A percentile compares a stretch with the other conserved stretches of the same genome.
Conservation (phyloP, 2,797 vertebrate species). For the Acanthiza pusilla region DNA sequence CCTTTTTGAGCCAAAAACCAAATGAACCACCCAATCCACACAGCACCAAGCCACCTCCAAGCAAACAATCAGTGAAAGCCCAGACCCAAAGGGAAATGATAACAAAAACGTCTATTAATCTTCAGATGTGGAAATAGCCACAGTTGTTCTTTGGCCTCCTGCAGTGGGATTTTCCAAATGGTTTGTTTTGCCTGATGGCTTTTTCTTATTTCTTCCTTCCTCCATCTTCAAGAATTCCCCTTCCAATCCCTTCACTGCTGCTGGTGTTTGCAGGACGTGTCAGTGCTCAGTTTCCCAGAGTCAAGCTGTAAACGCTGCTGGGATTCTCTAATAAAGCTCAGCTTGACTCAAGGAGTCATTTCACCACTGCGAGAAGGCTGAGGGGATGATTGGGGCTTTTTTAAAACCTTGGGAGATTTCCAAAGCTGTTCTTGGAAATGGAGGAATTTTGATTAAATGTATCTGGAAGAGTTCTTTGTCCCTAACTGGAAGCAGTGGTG, state of each 20-base stretch:
- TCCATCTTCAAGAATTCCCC: background rate
- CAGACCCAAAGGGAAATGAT: background rate
- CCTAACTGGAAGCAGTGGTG: background rate
- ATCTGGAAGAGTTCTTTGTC: background rate
- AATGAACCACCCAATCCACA: background rate
- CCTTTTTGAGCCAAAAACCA: background rate
- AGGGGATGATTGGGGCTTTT: background rate
- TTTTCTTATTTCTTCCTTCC: background rate
- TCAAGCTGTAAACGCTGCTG: background rate
- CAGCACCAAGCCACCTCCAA: background rate
- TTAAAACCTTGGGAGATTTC: background rate
- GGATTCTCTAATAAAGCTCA: background rate
- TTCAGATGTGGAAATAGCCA: background rate
- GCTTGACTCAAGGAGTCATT: background rate
- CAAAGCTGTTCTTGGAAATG: background rate
- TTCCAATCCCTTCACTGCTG: background rate
- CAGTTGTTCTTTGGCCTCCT: background rate
- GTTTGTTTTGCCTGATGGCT: background rate
- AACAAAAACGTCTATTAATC: background rate
- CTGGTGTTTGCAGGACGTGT: background rate
- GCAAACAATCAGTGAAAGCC: background rate
- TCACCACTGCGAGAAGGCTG: background rate
- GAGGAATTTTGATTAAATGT: background rate
- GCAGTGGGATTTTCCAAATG: background rate
- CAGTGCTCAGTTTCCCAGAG: background rate